Percentiles rank a stretch among this genome's conserved stretches.
Evolutionary conservation across 2,888 invertebrate genomes (phyloP).

Genomic region (Chymomyza caudatula): DNA sequence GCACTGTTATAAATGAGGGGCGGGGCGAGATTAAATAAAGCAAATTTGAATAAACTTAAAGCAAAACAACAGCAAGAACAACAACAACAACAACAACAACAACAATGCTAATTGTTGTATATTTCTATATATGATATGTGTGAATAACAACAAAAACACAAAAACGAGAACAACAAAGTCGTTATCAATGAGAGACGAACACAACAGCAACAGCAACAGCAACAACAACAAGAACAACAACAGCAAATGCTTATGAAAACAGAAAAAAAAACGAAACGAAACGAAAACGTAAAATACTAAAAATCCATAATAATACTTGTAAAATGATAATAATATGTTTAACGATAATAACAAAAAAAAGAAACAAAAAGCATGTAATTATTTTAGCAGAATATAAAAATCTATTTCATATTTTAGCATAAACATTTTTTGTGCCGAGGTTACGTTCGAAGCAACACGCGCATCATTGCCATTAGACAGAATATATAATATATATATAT

Average conservation of each 20-base stretch:
- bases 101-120: slow-evolving; percentile 3
- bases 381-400: slow-evolving; percentile 32
- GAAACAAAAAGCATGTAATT: slow-evolving; percentile 20
- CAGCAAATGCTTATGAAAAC: slow-evolving; percentile 16
- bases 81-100: slow-evolving; percentile 42
- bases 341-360: slow-evolving; percentile 39
- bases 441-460: slow-evolving; percentile 69
- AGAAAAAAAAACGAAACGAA: slow-evolving; percentile 29
- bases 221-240: slow-evolving; percentile 27
- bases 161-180: background rate
- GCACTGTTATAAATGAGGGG: slow-evolving; percentile 78
- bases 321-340: slow-evolving; percentile 52
- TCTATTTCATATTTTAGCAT: slow-evolving; percentile 50
- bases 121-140: slow-evolving; percentile 19
- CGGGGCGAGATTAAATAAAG: slow-evolving; percentile 78
- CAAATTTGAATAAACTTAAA: slow-evolving; percentile 49
- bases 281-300: slow-evolving; percentile 3
- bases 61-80: slow-evolving; percentile 36
- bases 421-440: slow-evolving; percentile 66
- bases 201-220: slow-evolving; percentile 33
- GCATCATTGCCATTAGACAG: slow-evolving; percentile 73
- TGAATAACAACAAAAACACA: slow-evolving; percentile 37
- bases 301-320: slow-evolving; percentile 55
- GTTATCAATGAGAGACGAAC: background rate
- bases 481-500: slow-evolving; percentile 40